Evolutionary conservation across 2,888 invertebrate species (phyloP), one percentile per base, ranked within the genome.

Genomic region (Amphimallon solstitiale): DNA sequence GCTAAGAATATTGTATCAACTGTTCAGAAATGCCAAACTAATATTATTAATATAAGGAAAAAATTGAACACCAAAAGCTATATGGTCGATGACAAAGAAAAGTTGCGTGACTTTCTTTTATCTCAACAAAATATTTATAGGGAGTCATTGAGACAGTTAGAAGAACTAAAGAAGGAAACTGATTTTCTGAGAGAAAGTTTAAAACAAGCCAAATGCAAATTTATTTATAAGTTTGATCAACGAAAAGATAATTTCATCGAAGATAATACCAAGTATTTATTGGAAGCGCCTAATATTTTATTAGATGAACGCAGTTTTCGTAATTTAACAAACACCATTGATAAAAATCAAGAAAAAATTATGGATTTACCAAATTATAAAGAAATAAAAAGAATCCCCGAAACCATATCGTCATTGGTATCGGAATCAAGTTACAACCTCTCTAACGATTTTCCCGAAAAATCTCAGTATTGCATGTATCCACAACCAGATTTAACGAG

Each of bases 61-160:
- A 73, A 74, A 67, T 45, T 79, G 48, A 71, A 70, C 14, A 17
- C 37, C 3, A 62, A 64, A 40, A 48, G 45, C 12, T 29, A 46
- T 5, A 56, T 52, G 29, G 10, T 40, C 1, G 59, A 70, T 46
- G 12, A 48, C 12, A 52, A 62, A 5, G 72, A 71, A 68, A 60
- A 71, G 34, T 65, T 78, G 40, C 70, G 70, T 10, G 63, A 61
- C n/a, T 71, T 77, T 29, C 62, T 80, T 7, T 71, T 74, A 52
- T 67, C 71, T 2, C 77, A 80, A 63, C 80, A 80, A 71, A 72
- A 74, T 6, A 67, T 76, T 49, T 81, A 80, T 61, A 73, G 74
- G 65, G 74, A 73, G 35, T 73, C 75, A 2, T 65, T 81, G 2
- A 23, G 64, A 1, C 72, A 77, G 62, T 65, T 81, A 38, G 73